Conservation (phyloP, 2,797 vertebrate genomes). For the Manis javanica region DNA sequence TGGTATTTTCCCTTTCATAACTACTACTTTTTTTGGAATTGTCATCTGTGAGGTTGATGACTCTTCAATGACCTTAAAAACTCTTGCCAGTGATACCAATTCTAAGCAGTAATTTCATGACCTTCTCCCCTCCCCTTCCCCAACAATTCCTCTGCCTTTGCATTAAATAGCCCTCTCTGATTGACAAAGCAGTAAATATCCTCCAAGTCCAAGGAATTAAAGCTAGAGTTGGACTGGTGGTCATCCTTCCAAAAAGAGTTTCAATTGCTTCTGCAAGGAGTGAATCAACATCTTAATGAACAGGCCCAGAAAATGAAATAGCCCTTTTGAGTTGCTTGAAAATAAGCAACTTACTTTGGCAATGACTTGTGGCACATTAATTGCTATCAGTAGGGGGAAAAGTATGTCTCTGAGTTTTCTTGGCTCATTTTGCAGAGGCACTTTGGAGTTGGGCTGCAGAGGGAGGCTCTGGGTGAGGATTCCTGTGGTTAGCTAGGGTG, state of each 20-base stretch:
- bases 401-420: conserved; percentile 74
- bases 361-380: conserved; percentile 81
- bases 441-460: conserved; percentile 67
- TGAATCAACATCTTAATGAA: conserved; percentile 88
- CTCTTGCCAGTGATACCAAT: conserved; percentile 74
- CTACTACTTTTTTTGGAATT: conserved; percentile 82
- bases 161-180: conserved; percentile 77
- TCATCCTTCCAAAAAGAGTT: conserved; percentile 77
- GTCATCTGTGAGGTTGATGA: conserved; percentile 86
- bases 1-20: conserved; percentile 85
- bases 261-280: conserved; percentile 72
- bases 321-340: conserved; percentile 82
- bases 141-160: conserved; percentile 64
- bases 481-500: not conserved
- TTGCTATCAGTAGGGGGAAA: conserved; percentile 82
- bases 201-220: conserved; percentile 84
- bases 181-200: conserved; percentile 83
- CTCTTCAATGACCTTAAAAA: conserved; percentile 87
- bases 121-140: not conserved
- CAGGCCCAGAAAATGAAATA: conserved; percentile 85
- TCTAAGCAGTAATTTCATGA: conserved; percentile 78
- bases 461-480: conserved; percentile 41
- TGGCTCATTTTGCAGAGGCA: conserved; percentile 74
- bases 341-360: conserved; percentile 84
- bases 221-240: conserved; percentile 82